Percentiles rank a stretch among this genome's conserved stretches.
phyloP scores from a whole-genome alignment of 92 coral and sea anemone species.

The Epizoanthus scotinus region DNA sequence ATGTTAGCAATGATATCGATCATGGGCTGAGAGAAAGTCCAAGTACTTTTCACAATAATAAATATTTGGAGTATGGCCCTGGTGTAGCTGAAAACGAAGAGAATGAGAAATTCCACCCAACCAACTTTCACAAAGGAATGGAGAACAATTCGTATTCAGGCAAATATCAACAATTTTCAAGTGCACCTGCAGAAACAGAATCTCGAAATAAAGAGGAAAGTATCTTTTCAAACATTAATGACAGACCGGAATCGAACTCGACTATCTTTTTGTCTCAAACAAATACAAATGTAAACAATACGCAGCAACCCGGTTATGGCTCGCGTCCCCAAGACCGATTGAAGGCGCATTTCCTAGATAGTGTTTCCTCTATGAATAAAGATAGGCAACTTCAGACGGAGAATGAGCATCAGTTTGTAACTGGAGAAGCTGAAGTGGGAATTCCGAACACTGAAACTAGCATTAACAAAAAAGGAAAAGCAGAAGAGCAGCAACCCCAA shows the following conservation, averaged over 20 bases:
- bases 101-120: not conserved
- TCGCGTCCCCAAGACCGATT: not conserved
- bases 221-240: not conserved
- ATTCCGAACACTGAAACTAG: not conserved
- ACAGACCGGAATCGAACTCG: not conserved
- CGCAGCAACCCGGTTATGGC: not conserved
- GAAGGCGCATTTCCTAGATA: not conserved
- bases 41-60: not conserved
- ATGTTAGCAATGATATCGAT: not conserved
- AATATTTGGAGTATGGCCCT: not conserved
- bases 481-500: not conserved
- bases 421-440: slow-evolving; percentile 23
- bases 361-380: not conserved
- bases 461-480: not conserved
- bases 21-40: not conserved
- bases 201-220: not conserved
- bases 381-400: not conserved
- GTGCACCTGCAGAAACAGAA: slow-evolving; percentile 2
- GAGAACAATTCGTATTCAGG: not conserved
- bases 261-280: not conserved
- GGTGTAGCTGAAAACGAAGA: not conserved
- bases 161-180: not conserved
- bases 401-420: not conserved
- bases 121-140: not conserved
- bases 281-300: not conserved